phyloP scores from a whole-genome alignment of 1,140 invertebrate genomes.

The Cardiocondyla obscurior region DNA sequence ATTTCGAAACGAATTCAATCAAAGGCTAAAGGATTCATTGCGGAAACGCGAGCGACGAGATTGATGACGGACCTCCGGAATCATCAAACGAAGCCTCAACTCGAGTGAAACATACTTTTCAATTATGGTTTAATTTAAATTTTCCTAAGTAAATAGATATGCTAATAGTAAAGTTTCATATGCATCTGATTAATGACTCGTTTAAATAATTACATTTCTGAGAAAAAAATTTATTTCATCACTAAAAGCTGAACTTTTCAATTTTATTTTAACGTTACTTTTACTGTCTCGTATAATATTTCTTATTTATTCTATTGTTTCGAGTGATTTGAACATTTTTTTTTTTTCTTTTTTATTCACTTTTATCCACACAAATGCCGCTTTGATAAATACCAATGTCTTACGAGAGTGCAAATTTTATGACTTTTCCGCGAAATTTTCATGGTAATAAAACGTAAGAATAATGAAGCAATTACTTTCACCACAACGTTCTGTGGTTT shows the following conservation, averaged over 20 bases:
- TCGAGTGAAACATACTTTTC: background rate
- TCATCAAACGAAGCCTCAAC: background rate
- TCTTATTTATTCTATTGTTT: background rate
- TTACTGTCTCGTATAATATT: background rate
- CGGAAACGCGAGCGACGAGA: constrained; percentile 25
- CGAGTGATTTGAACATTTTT: background rate
- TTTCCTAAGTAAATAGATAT: background rate
- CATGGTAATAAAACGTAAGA: constrained; percentile 16
- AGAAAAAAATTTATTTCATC: background rate
- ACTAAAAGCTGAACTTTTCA: background rate
- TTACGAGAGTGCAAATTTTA: background rate
- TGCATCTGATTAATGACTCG: too few relatives aligned
- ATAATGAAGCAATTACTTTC: constrained; percentile 47
- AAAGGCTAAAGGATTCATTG: background rate
- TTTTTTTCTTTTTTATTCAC: too few relatives aligned
- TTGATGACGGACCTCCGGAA: constrained; percentile 10
- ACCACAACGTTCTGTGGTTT: background rate
- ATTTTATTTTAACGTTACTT: background rate
- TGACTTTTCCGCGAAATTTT: constrained; percentile 18
- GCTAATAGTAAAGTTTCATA: background rate
- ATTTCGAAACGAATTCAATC: constrained; percentile 56
- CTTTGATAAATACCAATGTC: background rate
- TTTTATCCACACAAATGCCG: background rate
- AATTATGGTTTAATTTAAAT: background rate
- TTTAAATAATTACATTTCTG: background rate